Percentiles rank a stretch among this genome's conserved stretches.
Evolutionary conservation across 2,113 vertebrate genomes (phyloP).

Genomic region (Struthidea cinerea): DNA sequence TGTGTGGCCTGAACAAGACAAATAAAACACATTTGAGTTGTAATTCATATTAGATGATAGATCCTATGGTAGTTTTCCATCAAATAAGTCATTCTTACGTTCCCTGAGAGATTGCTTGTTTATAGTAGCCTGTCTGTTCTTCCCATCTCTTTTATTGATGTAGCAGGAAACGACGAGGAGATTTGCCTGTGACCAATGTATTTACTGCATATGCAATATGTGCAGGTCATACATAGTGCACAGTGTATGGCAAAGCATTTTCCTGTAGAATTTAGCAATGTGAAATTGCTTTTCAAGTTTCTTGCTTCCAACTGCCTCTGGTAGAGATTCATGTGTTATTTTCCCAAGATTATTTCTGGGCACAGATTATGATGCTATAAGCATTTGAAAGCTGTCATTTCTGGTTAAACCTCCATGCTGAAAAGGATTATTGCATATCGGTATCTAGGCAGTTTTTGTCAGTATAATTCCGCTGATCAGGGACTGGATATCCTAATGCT

Average conservation of each 20-base stretch:
- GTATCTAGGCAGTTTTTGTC: not conserved
- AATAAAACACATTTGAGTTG: not conserved
- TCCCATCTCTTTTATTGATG: not conserved
- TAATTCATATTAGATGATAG: not conserved
- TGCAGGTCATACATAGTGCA: not conserved
- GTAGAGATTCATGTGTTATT: not conserved
- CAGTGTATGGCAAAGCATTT: not conserved
- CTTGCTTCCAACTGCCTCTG: not conserved
- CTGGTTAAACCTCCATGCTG: not conserved
- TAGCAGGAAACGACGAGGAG: not conserved
- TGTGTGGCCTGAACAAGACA: not conserved
- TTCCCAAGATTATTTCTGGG: not conserved
- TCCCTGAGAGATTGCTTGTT: not conserved
- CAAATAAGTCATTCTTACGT: not conserved
- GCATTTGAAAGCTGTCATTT: slow-evolving; percentile 15
- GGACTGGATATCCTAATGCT: not conserved
- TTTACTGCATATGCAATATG: not conserved
- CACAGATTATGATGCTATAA: not conserved
- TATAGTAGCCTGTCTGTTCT: not conserved
- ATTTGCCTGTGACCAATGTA: not conserved
- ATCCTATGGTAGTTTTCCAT: not conserved
- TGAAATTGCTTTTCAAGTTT: not conserved
- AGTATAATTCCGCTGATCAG: not conserved
- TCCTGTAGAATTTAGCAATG: not conserved
- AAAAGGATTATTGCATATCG: not conserved